These are phyloP conservation scores for Meandrusa payeni DNA, from an alignment of 2,888 invertebrate species.

Conservation along the genomic window DNA sequence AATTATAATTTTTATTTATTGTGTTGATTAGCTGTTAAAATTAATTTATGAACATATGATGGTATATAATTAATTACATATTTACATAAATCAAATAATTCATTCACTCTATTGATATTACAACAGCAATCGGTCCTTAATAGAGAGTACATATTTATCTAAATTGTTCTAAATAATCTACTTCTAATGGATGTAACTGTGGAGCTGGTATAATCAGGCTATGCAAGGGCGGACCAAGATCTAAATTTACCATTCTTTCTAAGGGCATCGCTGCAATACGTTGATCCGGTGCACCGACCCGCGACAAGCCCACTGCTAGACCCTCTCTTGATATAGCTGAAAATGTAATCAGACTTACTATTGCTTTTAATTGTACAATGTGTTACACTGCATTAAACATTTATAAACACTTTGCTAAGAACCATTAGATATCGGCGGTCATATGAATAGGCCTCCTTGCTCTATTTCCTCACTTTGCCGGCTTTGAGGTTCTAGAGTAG, in stretches of 20 bases:
- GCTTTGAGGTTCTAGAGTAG: too few relatives aligned
- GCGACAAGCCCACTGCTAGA: conserved; percentile 91
- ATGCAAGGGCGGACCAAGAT: conserved; percentile 95
- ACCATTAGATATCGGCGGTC: too few relatives aligned
- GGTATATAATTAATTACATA: too few relatives aligned
- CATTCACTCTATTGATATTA: too few relatives aligned
- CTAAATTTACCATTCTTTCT: conserved; percentile 84
- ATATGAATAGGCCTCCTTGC: too few relatives aligned
- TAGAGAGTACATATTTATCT: too few relatives aligned
- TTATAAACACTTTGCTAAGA: background rate
- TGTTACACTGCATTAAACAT: background rate
- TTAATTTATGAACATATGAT: too few relatives aligned
- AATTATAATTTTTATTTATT: too few relatives aligned
- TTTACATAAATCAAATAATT: too few relatives aligned
- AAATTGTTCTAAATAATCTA: conserved; percentile 90
- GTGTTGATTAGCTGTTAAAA: too few relatives aligned
- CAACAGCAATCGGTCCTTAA: too few relatives aligned
- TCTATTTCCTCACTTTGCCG: too few relatives aligned
- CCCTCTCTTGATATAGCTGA: conserved; percentile 77
- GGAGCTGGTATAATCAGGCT: conserved; percentile 94
- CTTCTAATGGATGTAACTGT: conserved; percentile 93
- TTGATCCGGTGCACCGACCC: conserved; percentile 94
- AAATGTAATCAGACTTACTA: conserved; percentile 31
- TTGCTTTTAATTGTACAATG: conserved; percentile 4
- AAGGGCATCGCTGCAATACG: conserved; percentile 88